Percentiles rank a stretch among this genome's conserved stretches.
These are phyloP conservation scores for Rhynchophorus ferrugineus DNA, from an alignment of 1,140 invertebrate species.

Conservation along the genomic window DNA sequence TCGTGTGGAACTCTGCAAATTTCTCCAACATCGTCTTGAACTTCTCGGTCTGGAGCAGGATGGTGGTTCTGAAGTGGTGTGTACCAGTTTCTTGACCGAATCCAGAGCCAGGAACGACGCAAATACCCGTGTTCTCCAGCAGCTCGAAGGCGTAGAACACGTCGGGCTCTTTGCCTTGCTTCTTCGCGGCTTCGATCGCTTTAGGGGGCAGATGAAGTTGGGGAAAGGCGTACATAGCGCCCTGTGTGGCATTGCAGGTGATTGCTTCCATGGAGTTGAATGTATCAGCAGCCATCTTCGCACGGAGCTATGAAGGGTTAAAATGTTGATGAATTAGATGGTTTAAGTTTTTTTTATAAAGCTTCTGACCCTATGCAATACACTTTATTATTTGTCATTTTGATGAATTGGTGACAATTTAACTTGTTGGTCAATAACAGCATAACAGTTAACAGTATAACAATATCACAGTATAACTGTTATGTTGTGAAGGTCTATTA, in stretches of 20 bases:
- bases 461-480: too few relatives aligned
- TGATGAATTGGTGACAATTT: too few relatives aligned
- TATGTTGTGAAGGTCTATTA: too few relatives aligned
- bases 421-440: too few relatives aligned
- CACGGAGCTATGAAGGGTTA: conserved; percentile 44
- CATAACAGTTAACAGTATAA: too few relatives aligned
- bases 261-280: conserved; percentile 92
- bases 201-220: conserved; percentile 65
- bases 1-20: conserved; percentile 77
- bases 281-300: conserved; percentile 78
- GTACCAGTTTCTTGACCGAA: conserved; percentile 93
- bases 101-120: conserved; percentile 86
- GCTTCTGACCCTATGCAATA: neutral
- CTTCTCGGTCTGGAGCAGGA: conserved; percentile 82
- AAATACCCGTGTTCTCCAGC: conserved; percentile 84
- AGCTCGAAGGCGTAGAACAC: conserved; percentile 91
- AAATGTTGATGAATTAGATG: neutral
- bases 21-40: conserved; percentile 78
- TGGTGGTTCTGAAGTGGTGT: conserved; percentile 83
- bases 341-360: neutral
- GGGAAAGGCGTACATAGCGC: conserved; percentile 98
- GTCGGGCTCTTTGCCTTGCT: conserved; percentile 67
- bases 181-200: conserved; percentile 70
- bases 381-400: too few relatives aligned
- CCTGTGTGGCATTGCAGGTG: conserved; percentile 78